Percentiles rank a stretch among this genome's conserved stretches.
phyloP scores from a whole-genome alignment of 2,113 vertebrate genomes.

The Halichoeres trimaculatus region DNA sequence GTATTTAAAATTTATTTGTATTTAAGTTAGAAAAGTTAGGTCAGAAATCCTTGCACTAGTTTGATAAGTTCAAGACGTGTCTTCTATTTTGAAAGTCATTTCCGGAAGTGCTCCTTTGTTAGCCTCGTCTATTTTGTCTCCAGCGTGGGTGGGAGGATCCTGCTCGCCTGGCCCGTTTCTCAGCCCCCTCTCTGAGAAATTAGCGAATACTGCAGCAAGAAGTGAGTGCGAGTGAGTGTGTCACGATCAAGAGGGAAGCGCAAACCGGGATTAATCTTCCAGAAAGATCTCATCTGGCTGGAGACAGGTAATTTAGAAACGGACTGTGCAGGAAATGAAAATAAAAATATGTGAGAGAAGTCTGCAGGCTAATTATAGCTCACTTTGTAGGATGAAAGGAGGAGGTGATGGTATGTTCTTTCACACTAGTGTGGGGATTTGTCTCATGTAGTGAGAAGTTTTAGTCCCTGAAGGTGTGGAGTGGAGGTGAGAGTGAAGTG shows the following conservation, averaged over 20 bases:
- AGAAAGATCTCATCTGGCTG: conserved; percentile 32
- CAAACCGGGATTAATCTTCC: conserved; percentile 31
- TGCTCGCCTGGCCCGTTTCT: conserved; percentile 69
- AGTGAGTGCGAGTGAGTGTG: conserved; percentile 37
- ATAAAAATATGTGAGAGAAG: conserved; percentile 22
- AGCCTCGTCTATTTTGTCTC: background rate
- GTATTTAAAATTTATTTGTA: too few relatives aligned
- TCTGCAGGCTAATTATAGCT: conserved; percentile 42
- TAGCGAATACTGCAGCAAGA: conserved; percentile 76
- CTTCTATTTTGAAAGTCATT: conserved; percentile 47
- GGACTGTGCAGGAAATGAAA: background rate
- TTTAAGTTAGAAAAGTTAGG: too few relatives aligned
- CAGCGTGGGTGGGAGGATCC: conserved; percentile 70
- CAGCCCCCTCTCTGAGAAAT: conserved; percentile 63
- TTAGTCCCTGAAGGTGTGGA: background rate
- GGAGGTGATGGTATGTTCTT: conserved; percentile 60
- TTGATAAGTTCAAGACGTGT: too few relatives aligned
- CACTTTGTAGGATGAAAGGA: conserved; percentile 44
- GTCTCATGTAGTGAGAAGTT: conserved; percentile 20
- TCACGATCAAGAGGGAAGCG: conserved; percentile 31
- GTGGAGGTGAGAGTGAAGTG: background rate
- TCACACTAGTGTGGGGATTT: background rate
- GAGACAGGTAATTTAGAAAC: conserved; percentile 57
- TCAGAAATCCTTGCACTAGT: too few relatives aligned
- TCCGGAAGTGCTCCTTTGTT: background rate